These are phyloP conservation scores for Agonopterix subpropinquella DNA, from an alignment of 2,888 invertebrate species.

Conservation along the genomic window DNA sequence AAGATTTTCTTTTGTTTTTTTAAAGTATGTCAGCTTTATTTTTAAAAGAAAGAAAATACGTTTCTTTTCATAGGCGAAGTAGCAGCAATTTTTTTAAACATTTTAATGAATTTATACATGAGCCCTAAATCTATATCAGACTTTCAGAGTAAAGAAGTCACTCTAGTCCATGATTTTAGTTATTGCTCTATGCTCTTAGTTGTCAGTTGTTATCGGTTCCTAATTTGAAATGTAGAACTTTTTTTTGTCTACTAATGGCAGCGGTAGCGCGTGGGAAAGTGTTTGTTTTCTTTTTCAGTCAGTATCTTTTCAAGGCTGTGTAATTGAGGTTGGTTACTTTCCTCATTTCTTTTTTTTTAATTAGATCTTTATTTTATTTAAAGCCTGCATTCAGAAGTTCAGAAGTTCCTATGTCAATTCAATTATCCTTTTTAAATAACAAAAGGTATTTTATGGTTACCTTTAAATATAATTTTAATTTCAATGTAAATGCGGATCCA, in stretches of 20 bases:
- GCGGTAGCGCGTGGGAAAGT: background rate
- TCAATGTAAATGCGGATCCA: no score
- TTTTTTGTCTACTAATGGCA: background rate
- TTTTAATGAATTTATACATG: no score
- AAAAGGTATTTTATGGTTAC: background rate
- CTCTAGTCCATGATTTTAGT: background rate
- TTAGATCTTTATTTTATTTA: background rate
- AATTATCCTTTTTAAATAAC: background rate
- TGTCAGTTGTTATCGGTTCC: background rate
- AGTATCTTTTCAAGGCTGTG: background rate
- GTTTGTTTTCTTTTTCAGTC: background rate
- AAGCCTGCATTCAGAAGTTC: background rate
- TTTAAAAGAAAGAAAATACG: no score
- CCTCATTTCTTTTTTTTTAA: background rate
- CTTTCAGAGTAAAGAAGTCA: no score
- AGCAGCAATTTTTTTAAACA: no score
- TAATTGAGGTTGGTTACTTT: background rate
- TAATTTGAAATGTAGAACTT: background rate
- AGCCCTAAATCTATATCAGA: no score
- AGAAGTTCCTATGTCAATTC: no score
- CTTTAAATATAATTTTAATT: no score
- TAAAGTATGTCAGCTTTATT: no score
- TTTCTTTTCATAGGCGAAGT: no score
- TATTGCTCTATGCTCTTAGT: no score
- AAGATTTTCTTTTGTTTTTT: no score